Evolutionary conservation across 2,113 vertebrate species (phyloP).

Genomic region (Rhea americana): DNA sequence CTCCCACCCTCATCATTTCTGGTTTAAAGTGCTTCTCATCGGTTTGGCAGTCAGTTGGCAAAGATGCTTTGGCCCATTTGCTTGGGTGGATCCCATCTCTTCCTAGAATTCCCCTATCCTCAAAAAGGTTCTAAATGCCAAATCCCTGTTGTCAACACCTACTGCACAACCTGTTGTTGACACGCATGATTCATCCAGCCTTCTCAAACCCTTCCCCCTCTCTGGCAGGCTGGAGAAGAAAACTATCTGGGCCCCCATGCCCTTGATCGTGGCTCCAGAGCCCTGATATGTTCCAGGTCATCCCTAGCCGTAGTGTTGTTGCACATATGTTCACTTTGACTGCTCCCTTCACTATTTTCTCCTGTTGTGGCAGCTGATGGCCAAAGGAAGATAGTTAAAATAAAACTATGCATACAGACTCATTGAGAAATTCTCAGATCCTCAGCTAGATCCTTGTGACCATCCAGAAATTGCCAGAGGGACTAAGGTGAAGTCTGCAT

Average conservation of each 20-base stretch:
- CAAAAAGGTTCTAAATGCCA: neutral
- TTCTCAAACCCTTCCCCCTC: neutral
- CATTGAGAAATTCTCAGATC: neutral
- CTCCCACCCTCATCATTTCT: rapidly evolving
- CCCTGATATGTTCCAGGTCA: neutral
- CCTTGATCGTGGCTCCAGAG: neutral
- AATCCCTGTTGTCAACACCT: neutral
- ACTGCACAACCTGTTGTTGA: neutral
- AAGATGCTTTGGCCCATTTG: neutral
- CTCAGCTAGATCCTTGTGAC: neutral
- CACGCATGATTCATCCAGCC: neutral
- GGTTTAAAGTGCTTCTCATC: neutral
- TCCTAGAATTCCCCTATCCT: neutral
- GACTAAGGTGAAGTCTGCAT: neutral
- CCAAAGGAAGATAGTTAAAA: neutral
- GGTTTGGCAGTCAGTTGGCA: neutral
- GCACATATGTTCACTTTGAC: neutral
- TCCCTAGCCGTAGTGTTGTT: neutral
- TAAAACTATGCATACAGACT: rapidly evolving
- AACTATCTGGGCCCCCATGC: neutral
- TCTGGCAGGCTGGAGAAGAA: neutral
- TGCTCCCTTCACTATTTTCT: neutral
- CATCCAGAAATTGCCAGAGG: neutral
- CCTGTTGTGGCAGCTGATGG: neutral
- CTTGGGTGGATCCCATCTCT: neutral